These are phyloP conservation scores for Spilogale gracilis DNA, from an alignment of 2,113 vertebrate species.

Conservation along the genomic window DNA sequence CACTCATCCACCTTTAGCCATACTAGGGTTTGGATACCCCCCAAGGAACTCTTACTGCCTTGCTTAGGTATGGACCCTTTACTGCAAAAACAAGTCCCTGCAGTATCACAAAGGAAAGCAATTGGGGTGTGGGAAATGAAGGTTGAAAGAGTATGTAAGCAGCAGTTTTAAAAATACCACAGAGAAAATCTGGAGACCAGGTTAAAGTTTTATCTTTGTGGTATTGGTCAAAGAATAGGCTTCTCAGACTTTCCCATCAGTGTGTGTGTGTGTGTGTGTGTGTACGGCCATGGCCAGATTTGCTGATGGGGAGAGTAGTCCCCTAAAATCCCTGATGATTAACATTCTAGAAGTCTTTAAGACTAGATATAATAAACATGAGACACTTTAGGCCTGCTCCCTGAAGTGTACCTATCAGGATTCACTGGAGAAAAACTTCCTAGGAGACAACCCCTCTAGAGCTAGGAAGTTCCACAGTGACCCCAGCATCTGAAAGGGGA, in stretches of 20 bases:
- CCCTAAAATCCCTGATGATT: background rate
- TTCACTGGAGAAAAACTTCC: background rate
- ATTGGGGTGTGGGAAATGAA: background rate
- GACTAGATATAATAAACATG: background rate
- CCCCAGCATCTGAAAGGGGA: background rate
- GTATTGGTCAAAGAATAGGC: background rate
- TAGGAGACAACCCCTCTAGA: background rate
- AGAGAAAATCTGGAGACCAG: background rate
- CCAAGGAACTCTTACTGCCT: background rate
- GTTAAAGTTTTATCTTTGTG: background rate
- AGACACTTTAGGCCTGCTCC: background rate
- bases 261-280: background rate
- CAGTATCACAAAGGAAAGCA: background rate
- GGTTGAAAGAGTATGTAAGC: background rate
- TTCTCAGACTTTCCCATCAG: background rate
- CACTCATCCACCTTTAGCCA: slow-evolving; percentile 7
- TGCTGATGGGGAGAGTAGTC: background rate
- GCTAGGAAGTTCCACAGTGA: background rate
- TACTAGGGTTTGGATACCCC: background rate
- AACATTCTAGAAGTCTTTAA: slow-evolving; percentile 42
- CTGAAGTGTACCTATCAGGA: background rate
- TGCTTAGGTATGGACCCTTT: background rate
- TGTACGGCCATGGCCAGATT: background rate
- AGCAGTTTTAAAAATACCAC: background rate
- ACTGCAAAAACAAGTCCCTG: background rate